Percentiles rank a stretch among this genome's conserved stretches.
phyloP scores from a whole-genome alignment of 1,140 invertebrate genomes.

The Tetraneura akinire region DNA sequence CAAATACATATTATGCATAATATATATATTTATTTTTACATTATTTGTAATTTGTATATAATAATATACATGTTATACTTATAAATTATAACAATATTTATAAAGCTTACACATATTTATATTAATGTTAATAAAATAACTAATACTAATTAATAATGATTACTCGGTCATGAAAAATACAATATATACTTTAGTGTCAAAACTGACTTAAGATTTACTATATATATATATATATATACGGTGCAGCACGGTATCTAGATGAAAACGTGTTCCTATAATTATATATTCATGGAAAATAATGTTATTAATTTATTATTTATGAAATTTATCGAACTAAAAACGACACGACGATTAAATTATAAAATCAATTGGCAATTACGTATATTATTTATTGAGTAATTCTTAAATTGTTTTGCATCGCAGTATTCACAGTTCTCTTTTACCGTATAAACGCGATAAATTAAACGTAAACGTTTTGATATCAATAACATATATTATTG shows the following conservation, averaged over 20 bases:
- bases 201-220: slow-evolving; percentile 5
- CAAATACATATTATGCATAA: no score
- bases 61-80: no score
- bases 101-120: neutral
- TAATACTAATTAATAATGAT: slow-evolving; percentile 18
- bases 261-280: slow-evolving; percentile 22
- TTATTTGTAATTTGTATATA: no score
- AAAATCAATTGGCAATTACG: slow-evolving; percentile 18
- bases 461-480: slow-evolving; percentile 14
- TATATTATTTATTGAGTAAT: neutral
- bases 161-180: neutral
- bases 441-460: neutral
- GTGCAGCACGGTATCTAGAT: neutral
- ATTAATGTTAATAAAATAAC: neutral
- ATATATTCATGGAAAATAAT: slow-evolving; percentile 30
- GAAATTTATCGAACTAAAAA: slow-evolving; percentile 17
- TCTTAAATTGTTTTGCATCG: slow-evolving; percentile 27
- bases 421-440: no score
- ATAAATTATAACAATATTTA: no score
- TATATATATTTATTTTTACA: no score
- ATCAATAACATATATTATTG: neutral
- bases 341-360: slow-evolving; percentile 12
- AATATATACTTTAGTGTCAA: slow-evolving; percentile 4
- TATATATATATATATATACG: no score
- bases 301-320: slow-evolving; percentile 27